A percentile compares a stretch with the other conserved stretches of the same genome.
These are phyloP conservation scores for Trichopria drosophilae DNA, from an alignment of 2,888 invertebrate genomes.

Conservation along the genomic window DNA sequence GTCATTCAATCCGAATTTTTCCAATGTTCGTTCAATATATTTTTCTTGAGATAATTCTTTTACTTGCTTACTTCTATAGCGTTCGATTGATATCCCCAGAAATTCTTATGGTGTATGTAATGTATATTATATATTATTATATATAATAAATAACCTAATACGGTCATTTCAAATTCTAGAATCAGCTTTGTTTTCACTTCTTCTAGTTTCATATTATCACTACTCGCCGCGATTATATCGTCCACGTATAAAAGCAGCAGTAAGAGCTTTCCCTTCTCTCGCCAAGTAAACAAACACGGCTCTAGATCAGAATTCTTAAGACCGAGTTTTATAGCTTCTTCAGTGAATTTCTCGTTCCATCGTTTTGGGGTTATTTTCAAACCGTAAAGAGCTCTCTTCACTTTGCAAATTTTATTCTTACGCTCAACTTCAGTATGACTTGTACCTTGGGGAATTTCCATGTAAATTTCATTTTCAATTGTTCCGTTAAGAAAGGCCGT, in stretches of 20 bases:
- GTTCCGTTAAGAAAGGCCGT: no score
- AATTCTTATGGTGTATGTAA: conserved; percentile 17
- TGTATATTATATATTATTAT: no score
- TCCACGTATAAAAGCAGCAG: conserved; percentile 24
- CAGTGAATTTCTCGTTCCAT: conserved; percentile 29
- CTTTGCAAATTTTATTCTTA: no score
- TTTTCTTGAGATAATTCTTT: conserved; percentile 21
- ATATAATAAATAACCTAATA: conserved; percentile 10
- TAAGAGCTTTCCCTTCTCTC: conserved; percentile 24
- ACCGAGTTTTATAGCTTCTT: conserved; percentile 23
- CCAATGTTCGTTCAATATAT: conserved; percentile 11
- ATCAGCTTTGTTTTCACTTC: conserved; percentile 23
- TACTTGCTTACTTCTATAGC: conserved; percentile 11
- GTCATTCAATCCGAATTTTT: conserved; percentile 18
- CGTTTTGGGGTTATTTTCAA: conserved; percentile 27
- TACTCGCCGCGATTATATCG: conserved; percentile 21
- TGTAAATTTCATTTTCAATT: no score
- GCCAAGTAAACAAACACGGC: conserved; percentile 29
- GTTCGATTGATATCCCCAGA: conserved; percentile 13
- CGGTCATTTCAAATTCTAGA: conserved; percentile 15
- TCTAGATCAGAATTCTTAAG: conserved; percentile 17
- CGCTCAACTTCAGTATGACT: conserved; percentile 16
- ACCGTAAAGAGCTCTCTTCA: conserved; percentile 26
- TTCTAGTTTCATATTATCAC: conserved; percentile 17
- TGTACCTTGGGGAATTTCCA: conserved; percentile 10